Evolutionary conservation across 2,113 vertebrate genomes (phyloP), one percentile per base, ranked within the genome.

Genomic region (Sinocyclocheilus maitianheensis): DNA sequence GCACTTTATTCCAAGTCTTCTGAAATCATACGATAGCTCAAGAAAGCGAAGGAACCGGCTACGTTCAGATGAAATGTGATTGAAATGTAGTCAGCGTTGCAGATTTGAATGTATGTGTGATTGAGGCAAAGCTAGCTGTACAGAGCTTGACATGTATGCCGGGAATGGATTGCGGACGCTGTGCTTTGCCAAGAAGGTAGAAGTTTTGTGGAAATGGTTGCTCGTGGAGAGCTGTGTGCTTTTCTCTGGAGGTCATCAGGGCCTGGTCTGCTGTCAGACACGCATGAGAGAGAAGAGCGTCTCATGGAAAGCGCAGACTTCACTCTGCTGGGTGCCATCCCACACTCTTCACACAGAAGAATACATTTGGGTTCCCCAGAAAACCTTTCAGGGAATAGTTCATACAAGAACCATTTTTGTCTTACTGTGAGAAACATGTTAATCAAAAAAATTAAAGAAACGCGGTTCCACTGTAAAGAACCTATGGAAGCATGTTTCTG

Each of bases 151-250:
- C 88, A 91, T 81, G 86, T 99, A 98, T 80, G 97, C 96, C 34
- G 94, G 91, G 89, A 94, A 97, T 0, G 97, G 98, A 11, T 94
- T 99, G 14, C 90, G 97, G 3, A 99, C 97, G 0, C 91, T 99
- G 69, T 98, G 98, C 89, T 95, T 99, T 5, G 92, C 97, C 87
- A 99, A 97, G 91, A 98, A 98, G 96, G 98, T 98, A 83, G 16
- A 88, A 89, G 48, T 20, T 78, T 30, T 22, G 26, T 0, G 20
- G 7, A 37, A 11, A 37, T 20, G 20, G 37, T 48, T 26, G 63
- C 51, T 67, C 6, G 51, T 18, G 30, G 63, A 12, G 24, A 60
- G 30, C 26, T 62, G 40, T 88, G 1, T 85, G 76, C 77, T 63
- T 88, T 3, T 5, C 89, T 37, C 10, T 58, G 74, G 86, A 99